Evolutionary conservation across 2,888 invertebrate genomes (phyloP).

Genomic region (Neoascia interrupta): DNA sequence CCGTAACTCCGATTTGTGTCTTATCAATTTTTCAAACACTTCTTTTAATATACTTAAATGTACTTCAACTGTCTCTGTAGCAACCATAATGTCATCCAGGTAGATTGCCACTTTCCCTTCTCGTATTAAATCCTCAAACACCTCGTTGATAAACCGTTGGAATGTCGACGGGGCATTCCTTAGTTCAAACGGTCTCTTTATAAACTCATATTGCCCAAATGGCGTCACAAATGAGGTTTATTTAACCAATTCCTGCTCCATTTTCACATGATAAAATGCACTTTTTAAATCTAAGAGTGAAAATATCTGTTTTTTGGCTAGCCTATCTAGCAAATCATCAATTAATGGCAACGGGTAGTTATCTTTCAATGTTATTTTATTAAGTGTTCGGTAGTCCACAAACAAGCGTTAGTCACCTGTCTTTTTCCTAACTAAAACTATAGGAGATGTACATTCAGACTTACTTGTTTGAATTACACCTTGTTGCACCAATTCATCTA

Average conservation of each 20-base stretch:
- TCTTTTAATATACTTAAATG: conserved; percentile 5
- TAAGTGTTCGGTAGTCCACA: background rate
- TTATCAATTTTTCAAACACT: conserved; percentile 7
- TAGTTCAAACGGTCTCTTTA: conserved; percentile 44
- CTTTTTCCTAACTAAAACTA: conserved; percentile 20
- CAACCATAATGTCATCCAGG: conserved; percentile 18
- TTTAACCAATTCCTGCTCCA: too few relatives aligned
- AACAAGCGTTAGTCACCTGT: background rate
- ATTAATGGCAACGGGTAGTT: background rate
- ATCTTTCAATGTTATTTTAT: background rate
- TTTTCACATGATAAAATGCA: conserved; percentile 21
- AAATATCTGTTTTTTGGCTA: background rate
- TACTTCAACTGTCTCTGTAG: background rate
- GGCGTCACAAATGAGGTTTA: conserved; percentile 53
- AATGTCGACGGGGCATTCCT: conserved; percentile 40
- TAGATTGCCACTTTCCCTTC: conserved; percentile 5
- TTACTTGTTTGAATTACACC: conserved; percentile 12
- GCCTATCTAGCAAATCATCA: background rate
- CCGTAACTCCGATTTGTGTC: conserved; percentile 2
- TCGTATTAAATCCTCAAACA: conserved; percentile 1
- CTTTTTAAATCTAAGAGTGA: conserved; percentile 1
- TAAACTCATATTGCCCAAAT: conserved; percentile 56
- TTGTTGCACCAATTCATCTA: conserved; percentile 1
- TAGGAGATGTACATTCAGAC: conserved; percentile 7
- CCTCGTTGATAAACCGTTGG: conserved; percentile 20